Evolutionary conservation across 2,113 vertebrate genomes (phyloP).

Genomic region (Ptilorrhoa leucosticta): DNA sequence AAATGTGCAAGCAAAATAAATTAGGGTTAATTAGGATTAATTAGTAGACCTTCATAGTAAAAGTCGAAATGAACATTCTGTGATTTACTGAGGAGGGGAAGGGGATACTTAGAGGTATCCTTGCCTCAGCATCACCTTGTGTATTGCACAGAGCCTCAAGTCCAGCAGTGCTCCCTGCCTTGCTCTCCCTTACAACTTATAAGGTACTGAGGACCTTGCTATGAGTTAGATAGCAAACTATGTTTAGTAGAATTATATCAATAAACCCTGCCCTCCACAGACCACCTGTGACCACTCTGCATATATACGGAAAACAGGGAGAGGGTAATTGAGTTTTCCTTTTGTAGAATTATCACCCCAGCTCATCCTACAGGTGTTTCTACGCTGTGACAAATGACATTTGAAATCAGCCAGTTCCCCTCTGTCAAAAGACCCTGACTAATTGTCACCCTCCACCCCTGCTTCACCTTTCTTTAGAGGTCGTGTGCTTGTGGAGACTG

Average conservation of each 20-base stretch:
- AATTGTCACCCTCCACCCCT: background rate
- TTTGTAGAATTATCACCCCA: background rate
- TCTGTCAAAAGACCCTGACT: background rate
- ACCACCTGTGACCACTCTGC: accelerated
- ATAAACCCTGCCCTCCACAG: background rate
- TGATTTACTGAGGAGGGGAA: background rate
- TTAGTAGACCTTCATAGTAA: background rate
- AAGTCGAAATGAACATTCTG: background rate
- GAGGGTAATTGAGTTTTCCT: background rate
- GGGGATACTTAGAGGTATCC: background rate
- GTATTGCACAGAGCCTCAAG: background rate
- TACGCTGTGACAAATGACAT: background rate
- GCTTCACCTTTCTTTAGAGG: background rate
- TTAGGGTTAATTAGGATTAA: background rate
- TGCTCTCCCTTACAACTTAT: background rate
- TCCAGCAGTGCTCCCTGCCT: background rate
- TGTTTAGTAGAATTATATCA: background rate
- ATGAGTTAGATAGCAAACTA: background rate
- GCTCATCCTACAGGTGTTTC: background rate
- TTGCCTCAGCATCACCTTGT: background rate
- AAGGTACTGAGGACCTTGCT: background rate
- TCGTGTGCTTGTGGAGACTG: background rate
- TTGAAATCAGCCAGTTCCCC: background rate
- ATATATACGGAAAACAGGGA: background rate
- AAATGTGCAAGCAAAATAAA: background rate